Evolutionary conservation across 2,888 invertebrate species (phyloP), one percentile per base, ranked within the genome.

Genomic region (Scotopteryx bipunctaria): DNA sequence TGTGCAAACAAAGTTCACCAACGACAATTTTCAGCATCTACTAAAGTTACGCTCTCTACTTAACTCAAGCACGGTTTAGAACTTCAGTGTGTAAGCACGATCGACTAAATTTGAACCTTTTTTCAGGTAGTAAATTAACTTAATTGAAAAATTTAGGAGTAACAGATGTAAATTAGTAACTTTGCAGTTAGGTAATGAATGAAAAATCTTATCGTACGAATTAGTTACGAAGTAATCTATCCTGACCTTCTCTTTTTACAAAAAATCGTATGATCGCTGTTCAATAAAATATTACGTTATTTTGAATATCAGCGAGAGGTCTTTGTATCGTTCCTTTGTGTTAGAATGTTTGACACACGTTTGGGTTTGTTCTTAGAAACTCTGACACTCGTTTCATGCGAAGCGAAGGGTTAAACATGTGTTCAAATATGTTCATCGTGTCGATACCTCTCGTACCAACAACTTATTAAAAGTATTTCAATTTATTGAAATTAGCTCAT

Each of bases 341-440:
- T 40, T 9, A 15, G n/a, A 33, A 42, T 37, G 50, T 49, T 58
- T 41, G 55, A 55, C 50, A 55, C 50, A 48, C 15, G 13, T 48
- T 50, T 15, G 21, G 9, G 45, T 29, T 32, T 49, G 41, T 48
- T 36, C 41, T 41, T 11, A 29, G 36, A 41, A 46, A 52, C 46
- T 32, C 17, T 42, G 45, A 43, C 40, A 40, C 46, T 52, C 40
- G 23, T 44, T 52, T 50, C 31, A 49, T 9, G 44, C 29, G 38
- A 46, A 21, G 16, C 21, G 31, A 27, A 19, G 5, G 11, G 37
- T 19, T 46, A 31, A 16, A 21, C n/a, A 27, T 25, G 8, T 16
- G 21, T 37, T 23, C 14, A 37, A 13, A 38, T 9, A 4, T 40
- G 27, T 40, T 15, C 2, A 5, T 6, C n/a, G 25, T 25, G 4